Base-by-base conservation (phyloP, 2,888 invertebrate genomes). In the Icerya purchasi region DNA sequence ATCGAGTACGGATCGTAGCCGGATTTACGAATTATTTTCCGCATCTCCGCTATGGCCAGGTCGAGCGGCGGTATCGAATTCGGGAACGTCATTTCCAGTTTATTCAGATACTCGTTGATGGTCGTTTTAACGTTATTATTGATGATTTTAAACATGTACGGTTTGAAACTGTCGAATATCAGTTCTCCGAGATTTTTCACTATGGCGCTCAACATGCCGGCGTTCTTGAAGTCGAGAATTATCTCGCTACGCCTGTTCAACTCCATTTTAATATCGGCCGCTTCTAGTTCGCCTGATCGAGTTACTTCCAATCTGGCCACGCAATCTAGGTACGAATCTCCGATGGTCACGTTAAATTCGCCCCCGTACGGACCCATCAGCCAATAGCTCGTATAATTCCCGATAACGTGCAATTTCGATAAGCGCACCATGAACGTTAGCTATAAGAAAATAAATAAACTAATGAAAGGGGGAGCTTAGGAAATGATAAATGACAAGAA, bases 31-130 rank as follows among this genome's bases (percentile, higher is more conserved):
- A 90, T 82, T 67, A 81, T 78, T 65, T 81, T 82, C 10, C 88
- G 76, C 0, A 78, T 78, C 67, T 86, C 83, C 0, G 84, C 80
- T 51, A 91, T 78, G 2, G 84, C 80, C 77, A 86, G 84, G 68
- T 91, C 90, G 61, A 89, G 74, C 0, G 89, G 89, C 18, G 87
- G 83, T 66, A 89, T 84, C 0, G 88, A 88, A 69, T 88, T 88
- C 0, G 88, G 86, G 67, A 89, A 83, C 61, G 78, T 80, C 67
- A 84, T 81, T 18, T 84, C 79, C 18, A 85, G 68, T 66, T 82
- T 78, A 19, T 79, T 78, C 53, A 88, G 76, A 69, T 85, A 80
- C 18, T 78, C 76, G 69, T 90, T 85, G 1, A 90, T 80, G 36
- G 59, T 62, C 1, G 74, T 76, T 64, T 85, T 77, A 1, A 86